A percentile compares a stretch with the other conserved stretches of the same genome.
These are phyloP conservation scores for Cyphomyrus discorhynchus DNA, from an alignment of 2,113 vertebrate genomes.

Conservation along the genomic window DNA sequence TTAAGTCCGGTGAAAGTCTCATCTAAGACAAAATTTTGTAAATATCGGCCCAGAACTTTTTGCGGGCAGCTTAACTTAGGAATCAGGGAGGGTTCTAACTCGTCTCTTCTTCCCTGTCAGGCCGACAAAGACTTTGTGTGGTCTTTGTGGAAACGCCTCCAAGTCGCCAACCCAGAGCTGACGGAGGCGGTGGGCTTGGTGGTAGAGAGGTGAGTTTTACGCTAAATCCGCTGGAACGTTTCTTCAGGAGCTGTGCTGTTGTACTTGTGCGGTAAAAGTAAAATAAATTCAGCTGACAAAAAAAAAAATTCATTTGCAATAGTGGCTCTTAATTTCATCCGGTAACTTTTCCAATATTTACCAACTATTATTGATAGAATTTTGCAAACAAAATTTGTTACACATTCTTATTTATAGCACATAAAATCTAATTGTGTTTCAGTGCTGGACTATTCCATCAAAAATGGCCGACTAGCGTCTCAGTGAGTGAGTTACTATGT, in stretches of 20 bases:
- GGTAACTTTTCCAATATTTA: not conserved
- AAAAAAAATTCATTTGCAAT: not conserved
- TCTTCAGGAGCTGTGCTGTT: not conserved
- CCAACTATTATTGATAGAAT: not conserved
- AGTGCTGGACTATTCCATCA: not conserved
- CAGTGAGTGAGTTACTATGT: not conserved
- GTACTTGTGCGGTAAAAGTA: not conserved
- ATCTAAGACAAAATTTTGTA: not conserved
- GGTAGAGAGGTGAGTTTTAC: constrained; percentile 76
- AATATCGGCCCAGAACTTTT: not conserved
- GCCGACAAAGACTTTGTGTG: constrained; percentile 95
- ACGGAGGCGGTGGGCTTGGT: constrained; percentile 77
- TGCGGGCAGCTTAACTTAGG: not conserved
- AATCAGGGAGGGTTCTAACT: constrained; percentile 10
- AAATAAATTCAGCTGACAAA: not conserved
- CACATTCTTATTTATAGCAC: not conserved
- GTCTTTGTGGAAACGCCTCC: constrained; percentile 87
- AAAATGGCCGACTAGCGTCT: not conserved
- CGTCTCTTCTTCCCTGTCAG: constrained; percentile 53
- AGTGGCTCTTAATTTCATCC: not conserved
- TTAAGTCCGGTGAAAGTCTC: not conserved
- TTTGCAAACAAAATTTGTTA: not conserved
- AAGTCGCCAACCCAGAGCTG: constrained; percentile 78
- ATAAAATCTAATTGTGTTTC: not conserved
- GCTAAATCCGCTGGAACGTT: not conserved